Evolutionary conservation across 2,113 vertebrate species (phyloP), one percentile per base, ranked within the genome.

Genomic region (Typhlomys cinereus): DNA sequence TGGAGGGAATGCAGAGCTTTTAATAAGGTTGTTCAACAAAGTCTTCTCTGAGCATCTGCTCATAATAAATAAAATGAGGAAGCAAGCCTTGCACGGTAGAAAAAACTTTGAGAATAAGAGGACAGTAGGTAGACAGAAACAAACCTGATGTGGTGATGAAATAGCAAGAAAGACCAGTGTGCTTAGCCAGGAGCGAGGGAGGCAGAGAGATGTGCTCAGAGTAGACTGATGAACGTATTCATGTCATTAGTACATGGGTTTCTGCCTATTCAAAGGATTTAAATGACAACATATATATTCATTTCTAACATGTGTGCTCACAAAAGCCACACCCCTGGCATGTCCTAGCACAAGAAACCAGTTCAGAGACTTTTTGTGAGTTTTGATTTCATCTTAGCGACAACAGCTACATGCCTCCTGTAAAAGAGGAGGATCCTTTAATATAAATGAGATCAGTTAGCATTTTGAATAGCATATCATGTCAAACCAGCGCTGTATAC

Each of bases 71-170:
- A 3, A 69, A 34, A 11, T 41, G 44, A 52, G 29, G 39, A 23
- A 9, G 0, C 7, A 6, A 61, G 34, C 4, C 61, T 36, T 57
- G 3, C 29, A 11, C 11, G 41, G 6, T 0, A 17, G 0, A 10
- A 17, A 29, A 70, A 50, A 59, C n/a, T 48, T 52, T 25, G n/a
- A 9, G 86, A 80, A 27, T 2, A 4, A 7, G 25, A 80, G 34
- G 34, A 1, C 3, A 25, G 25, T 54, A 44, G 2, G 5, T 11
- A 7, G 3, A 31, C 67, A 54, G 41, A 66, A 71, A 14, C 25
- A 4, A 61, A 44, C 11, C 41, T 25, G 29, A 4, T 11, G 10
- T 46, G 8, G 41, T 5, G n/a, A 44, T 12, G 7, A 18, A 75
- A 41, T 61, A 39, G 74, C 25, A 41, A 39, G 75, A 64, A 27